phyloP scores from a whole-genome alignment of 2,888 invertebrate species.

The Ellobium chinense region DNA sequence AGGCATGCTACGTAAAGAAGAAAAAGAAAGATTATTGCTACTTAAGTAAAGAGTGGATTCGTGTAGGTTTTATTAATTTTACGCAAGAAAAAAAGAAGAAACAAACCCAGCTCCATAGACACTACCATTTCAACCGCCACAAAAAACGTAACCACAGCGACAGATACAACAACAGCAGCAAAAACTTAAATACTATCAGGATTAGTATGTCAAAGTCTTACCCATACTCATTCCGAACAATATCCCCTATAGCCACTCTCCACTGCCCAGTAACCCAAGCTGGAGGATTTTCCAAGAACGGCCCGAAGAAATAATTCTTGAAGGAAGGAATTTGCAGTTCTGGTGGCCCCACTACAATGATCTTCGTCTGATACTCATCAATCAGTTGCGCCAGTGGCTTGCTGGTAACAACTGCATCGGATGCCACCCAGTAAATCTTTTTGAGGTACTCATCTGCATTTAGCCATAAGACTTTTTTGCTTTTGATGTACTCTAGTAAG shows the following conservation, averaged over 20 bases:
- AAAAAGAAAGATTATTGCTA: too few species aligned
- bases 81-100: too few species aligned
- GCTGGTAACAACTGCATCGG: conserved; percentile 6
- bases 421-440: conserved; percentile 21
- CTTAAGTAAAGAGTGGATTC: too few species aligned
- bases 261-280: conserved; percentile 17
- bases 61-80: too few species aligned
- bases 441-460: background rate
- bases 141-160: too few species aligned
- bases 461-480: background rate
- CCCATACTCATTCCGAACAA: background rate
- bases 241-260: background rate
- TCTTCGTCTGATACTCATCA: background rate
- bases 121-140: too few species aligned
- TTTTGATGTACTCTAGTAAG: conserved; percentile 45
- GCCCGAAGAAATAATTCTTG: background rate
- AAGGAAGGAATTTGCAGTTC: background rate
- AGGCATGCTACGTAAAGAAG: too few species aligned
- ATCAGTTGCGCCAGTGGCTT: background rate
- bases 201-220: background rate
- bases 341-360: conserved; percentile 4
- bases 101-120: too few species aligned
- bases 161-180: too few species aligned
- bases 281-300: conserved; percentile 11
- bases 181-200: too few species aligned